A percentile compares a stretch with the other conserved stretches of the same genome.
These are phyloP conservation scores for Apostichopus californicus DNA, from an alignment of 35 echinoderm and acorn worm genomes.

Conservation along the genomic window DNA sequence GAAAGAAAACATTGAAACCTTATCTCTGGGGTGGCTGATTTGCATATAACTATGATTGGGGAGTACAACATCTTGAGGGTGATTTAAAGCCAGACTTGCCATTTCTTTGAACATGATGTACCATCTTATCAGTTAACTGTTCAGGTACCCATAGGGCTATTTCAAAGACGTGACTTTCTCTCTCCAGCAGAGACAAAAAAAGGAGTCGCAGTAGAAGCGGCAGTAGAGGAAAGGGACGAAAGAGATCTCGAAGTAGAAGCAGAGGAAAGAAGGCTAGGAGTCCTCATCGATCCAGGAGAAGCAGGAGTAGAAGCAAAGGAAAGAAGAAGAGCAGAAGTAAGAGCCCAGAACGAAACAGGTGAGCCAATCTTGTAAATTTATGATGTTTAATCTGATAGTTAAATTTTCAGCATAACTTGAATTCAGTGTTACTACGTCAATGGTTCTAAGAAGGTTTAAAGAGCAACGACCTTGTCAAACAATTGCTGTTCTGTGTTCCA, in stretches of 20 bases:
- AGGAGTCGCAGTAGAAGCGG: constrained; percentile 33
- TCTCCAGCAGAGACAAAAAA: constrained; percentile 19
- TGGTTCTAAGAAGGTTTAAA: no score
- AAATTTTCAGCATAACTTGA: no score
- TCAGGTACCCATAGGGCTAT: not conserved
- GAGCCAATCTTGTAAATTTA: not conserved
- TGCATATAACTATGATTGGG: no score
- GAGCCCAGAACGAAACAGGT: constrained; percentile 49
- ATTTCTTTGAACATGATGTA: no score
- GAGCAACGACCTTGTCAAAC: no score
- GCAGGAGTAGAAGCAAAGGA: constrained; percentile 9
- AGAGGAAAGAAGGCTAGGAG: not conserved
- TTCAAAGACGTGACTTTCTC: not conserved
- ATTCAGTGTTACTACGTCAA: no score
- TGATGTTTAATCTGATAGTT: no score
- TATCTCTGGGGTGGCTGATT: no score
- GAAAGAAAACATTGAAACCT: no score
- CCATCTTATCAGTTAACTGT: not conserved
- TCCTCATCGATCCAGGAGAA: constrained; percentile 17
- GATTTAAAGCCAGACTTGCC: no score
- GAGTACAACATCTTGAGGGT: no score
- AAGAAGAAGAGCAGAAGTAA: constrained; percentile 49
- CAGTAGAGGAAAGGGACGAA: not conserved
- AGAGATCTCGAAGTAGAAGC: not conserved
- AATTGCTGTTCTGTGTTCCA: no score